These are phyloP conservation scores for Zapus hudsonius DNA, from an alignment of 2,113 vertebrate species.

Conservation along the genomic window DNA sequence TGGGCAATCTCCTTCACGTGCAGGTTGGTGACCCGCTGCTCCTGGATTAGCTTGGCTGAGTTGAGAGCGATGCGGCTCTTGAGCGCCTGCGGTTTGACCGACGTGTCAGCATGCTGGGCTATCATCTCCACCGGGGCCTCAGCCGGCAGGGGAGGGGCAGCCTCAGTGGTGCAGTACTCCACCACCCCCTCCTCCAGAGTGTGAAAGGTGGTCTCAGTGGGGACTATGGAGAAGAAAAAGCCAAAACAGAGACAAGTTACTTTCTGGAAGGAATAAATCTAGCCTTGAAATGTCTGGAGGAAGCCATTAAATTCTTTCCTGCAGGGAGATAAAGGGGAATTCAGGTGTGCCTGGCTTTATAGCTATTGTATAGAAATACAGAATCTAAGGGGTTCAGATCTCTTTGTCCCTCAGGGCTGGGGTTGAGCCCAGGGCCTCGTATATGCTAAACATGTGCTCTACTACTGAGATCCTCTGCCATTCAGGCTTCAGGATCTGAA, in stretches of 20 bases:
- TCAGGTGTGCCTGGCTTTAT: background rate
- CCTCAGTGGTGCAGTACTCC: conserved; percentile 95
- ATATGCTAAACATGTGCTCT: background rate
- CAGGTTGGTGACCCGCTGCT: conserved; percentile 96
- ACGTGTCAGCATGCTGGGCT: conserved; percentile 87
- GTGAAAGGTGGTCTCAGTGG: conserved; percentile 93
- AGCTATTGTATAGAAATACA: background rate
- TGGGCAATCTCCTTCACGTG: conserved; percentile 97
- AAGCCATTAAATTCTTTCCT: background rate
- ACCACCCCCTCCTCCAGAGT: conserved; percentile 94
- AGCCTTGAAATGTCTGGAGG: background rate
- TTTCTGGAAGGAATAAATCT: conserved; percentile 12
- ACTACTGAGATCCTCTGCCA: background rate
- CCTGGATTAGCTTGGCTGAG: conserved; percentile 96
- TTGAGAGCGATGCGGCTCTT: conserved; percentile 97
- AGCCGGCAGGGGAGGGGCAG: conserved; percentile 84
- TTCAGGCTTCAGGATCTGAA: background rate
- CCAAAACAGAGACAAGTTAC: conserved; percentile 49
- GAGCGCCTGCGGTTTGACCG: conserved; percentile 94
- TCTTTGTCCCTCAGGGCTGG: background rate
- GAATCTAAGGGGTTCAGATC: background rate
- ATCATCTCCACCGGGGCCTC: conserved; percentile 93
- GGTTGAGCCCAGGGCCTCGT: background rate
- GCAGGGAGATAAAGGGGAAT: background rate
- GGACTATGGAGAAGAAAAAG: conserved; percentile 82